Conservation (phyloP, 2,797 vertebrate genomes). For the Hirundo rustica region DNA sequence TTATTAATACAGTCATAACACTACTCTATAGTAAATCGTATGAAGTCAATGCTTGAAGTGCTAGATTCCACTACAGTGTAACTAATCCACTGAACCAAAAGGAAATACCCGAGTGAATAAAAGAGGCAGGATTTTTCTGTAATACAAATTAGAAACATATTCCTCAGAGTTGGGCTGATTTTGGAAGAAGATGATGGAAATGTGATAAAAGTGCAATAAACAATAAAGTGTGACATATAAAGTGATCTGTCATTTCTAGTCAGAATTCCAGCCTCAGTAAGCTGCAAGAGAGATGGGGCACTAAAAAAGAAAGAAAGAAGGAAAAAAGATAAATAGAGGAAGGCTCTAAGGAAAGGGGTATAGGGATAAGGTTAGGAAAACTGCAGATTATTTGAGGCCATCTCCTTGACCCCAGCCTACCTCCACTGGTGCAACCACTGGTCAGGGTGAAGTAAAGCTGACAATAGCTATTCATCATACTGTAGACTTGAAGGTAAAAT, state of each 20-base stretch:
- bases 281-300: neutral
- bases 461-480: conserved; percentile 72
- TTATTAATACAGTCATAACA: neutral
- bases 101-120: neutral
- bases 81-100: neutral
- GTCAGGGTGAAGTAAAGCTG: conserved; percentile 63
- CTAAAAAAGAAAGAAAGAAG: neutral
- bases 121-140: neutral
- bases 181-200: conserved; percentile 17
- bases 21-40: neutral
- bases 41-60: neutral
- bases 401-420: conserved; percentile 23
- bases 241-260: conserved; percentile 29
- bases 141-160: neutral
- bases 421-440: conserved; percentile 42
- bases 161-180: neutral
- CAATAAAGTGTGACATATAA: neutral
- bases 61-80: neutral
- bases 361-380: neutral
- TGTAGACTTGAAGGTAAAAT: conserved; percentile 70
- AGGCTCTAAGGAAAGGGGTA: neutral
- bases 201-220: conserved; percentile 10
- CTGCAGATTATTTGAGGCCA: conserved; percentile 19
- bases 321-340: neutral
- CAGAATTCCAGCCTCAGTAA: neutral